Percentiles rank a stretch among this genome's conserved stretches.
Evolutionary conservation across 2,888 invertebrate genomes (phyloP).

Genomic region (Leptopilina myrica): DNA sequence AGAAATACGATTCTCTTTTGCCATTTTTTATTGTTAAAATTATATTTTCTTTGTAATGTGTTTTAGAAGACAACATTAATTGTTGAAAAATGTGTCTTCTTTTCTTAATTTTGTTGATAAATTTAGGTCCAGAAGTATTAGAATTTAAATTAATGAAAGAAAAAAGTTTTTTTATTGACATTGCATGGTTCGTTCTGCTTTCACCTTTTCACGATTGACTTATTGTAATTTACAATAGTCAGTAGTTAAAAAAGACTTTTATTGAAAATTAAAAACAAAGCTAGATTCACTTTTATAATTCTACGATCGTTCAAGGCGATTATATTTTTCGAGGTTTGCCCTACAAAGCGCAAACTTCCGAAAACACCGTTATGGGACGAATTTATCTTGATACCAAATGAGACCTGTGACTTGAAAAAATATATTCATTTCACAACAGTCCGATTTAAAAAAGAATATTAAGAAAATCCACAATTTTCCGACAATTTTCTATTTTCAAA

Average conservation of each 20-base stretch:
- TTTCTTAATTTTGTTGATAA: neutral
- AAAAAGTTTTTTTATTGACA: neutral
- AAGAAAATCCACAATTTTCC: too few species aligned
- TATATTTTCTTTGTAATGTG: too few species aligned
- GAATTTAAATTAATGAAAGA: neutral
- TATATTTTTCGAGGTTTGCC: constrained; percentile 13
- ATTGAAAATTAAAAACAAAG: neutral
- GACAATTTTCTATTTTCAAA: too few species aligned
- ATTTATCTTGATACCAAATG: neutral
- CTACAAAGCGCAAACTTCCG: constrained; percentile 7
- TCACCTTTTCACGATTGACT: constrained; percentile 20
- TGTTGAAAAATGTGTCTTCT: too few species aligned
- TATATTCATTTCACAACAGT: constrained; percentile 13
- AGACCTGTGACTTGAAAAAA: constrained; percentile 20
- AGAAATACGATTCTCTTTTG: neutral
- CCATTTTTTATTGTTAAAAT: neutral
- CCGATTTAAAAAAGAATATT: neutral
- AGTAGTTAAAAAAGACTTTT: neutral
- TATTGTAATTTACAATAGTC: neutral
- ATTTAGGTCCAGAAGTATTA: neutral
- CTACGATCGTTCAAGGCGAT: neutral
- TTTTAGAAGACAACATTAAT: too few species aligned
- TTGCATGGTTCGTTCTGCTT: constrained; percentile 18
- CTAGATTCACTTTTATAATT: neutral
- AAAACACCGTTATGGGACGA: constrained; percentile 23